Percentiles rank a stretch among this genome's conserved stretches.
Conservation (phyloP, 2,113 vertebrate species). For the Ophthalmolycus amberensis region DNA sequence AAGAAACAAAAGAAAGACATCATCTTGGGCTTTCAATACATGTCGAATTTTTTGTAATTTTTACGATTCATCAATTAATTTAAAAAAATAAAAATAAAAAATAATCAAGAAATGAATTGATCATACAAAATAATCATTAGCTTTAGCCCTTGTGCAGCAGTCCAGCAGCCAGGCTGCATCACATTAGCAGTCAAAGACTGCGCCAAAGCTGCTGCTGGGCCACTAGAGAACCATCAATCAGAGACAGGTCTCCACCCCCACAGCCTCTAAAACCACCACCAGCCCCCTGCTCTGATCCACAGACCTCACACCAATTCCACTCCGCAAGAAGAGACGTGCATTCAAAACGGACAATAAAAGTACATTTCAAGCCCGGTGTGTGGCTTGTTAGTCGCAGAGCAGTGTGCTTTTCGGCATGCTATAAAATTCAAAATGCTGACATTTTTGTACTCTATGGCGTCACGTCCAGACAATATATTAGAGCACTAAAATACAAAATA, state of each 20-base stretch:
- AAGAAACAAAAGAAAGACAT: not conserved
- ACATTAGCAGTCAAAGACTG: conserved; percentile 19
- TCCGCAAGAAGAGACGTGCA: conserved; percentile 22
- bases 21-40: not conserved
- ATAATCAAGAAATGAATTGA: not conserved
- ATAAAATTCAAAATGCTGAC: not conserved
- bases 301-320: conserved; percentile 36
- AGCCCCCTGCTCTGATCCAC: conserved; percentile 29
- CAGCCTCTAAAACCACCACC: conserved; percentile 39
- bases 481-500: not conserved
- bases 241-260: conserved; percentile 39
- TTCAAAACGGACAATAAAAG: not conserved
- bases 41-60: not conserved
- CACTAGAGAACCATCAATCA: conserved; percentile 48
- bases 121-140: not conserved
- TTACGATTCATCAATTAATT: not conserved
- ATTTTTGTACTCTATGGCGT: not conserved
- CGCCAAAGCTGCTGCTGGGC: conserved; percentile 2
- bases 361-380: not conserved
- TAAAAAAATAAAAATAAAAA: not conserved
- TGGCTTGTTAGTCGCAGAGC: not conserved
- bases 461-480: not conserved
- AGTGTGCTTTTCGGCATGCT: not conserved
- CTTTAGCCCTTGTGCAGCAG: not conserved
- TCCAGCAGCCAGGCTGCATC: not conserved